phyloP scores from a whole-genome alignment of 2,888 invertebrate species.

The Monopis laevigella region DNA sequence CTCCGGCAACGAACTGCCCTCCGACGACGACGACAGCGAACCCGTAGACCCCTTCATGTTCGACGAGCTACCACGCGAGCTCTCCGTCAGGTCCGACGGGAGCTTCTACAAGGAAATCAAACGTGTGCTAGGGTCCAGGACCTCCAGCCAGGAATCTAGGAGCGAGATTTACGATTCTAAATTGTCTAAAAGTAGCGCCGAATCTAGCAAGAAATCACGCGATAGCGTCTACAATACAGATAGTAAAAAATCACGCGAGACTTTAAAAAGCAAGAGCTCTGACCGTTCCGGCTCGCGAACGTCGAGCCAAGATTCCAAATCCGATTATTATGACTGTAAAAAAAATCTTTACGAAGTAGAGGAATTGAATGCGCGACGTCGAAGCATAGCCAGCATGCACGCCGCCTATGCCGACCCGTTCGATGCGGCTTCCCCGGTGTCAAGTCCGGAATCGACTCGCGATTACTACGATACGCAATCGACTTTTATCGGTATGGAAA shows the following conservation, averaged over 20 bases:
- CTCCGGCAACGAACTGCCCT: slow-evolving; percentile 80
- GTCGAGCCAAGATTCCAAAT: slow-evolving; percentile 77
- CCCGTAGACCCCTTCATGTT: slow-evolving; percentile 81
- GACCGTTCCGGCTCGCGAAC: slow-evolving; percentile 70
- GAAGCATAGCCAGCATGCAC: slow-evolving; percentile 43
- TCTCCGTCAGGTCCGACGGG: slow-evolving; percentile 77
- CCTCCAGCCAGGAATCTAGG: slow-evolving; percentile 76
- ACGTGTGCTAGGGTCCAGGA: slow-evolving; percentile 69
- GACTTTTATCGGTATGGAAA: slow-evolving; percentile 51
- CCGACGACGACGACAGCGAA: slow-evolving; percentile 76
- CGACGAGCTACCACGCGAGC: slow-evolving; percentile 78
- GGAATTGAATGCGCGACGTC: slow-evolving; percentile 37
- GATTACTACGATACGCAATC: slow-evolving; percentile 68
- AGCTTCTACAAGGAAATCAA: slow-evolving; percentile 77
- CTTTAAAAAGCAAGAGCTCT: slow-evolving; percentile 70
- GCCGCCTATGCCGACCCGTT: slow-evolving; percentile 51
- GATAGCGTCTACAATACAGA: slow-evolving; percentile 73
- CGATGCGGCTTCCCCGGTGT: slow-evolving; percentile 66
- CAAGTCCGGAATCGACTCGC: slow-evolving; percentile 74
- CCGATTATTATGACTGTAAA: slow-evolving; percentile 75
- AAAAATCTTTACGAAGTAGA: slow-evolving; percentile 53
- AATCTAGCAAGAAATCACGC: slow-evolving; percentile 71
- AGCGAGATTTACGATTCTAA: slow-evolving; percentile 76
- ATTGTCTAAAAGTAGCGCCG: slow-evolving; percentile 70
- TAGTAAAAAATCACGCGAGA: slow-evolving; percentile 72